Evolutionary conservation across 2,113 vertebrate genomes (phyloP).

Genomic region (Psittacus erithacus): DNA sequence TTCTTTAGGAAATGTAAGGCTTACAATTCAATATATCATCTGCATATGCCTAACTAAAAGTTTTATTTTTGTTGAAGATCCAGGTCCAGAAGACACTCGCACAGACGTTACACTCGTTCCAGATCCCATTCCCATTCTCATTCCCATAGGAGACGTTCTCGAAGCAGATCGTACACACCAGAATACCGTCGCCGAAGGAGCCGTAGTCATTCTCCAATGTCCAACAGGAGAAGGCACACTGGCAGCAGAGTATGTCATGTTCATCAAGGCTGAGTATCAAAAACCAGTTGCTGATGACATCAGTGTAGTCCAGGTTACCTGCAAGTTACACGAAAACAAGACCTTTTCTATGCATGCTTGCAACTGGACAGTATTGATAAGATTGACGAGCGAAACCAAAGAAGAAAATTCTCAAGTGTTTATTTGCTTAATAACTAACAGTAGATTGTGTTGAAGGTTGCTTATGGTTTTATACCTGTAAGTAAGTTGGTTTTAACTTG

Average conservation of each 20-base stretch:
- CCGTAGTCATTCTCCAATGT: slow-evolving; percentile 90
- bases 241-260: slow-evolving; percentile 87
- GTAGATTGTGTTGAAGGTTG: not conserved
- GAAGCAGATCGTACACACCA: slow-evolving; percentile 87
- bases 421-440: not conserved
- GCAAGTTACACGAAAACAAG: not conserved
- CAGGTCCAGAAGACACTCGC: slow-evolving; percentile 85
- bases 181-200: slow-evolving; percentile 87
- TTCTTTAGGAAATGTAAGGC: not conserved
- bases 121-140: slow-evolving; percentile 86
- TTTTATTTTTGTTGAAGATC: slow-evolving; percentile 80
- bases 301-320: not conserved
- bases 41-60: not conserved
- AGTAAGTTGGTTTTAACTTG: not conserved
- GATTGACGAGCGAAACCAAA: not conserved
- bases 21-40: not conserved
- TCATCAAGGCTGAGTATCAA: slow-evolving; percentile 20
- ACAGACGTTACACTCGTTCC: slow-evolving; percentile 85
- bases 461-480: not conserved
- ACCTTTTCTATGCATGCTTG: not conserved
- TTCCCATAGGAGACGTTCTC: slow-evolving; percentile 86
- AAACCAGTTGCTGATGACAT: not conserved
- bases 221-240: slow-evolving; percentile 85
- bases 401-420: not conserved
- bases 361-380: not conserved